phyloP scores from a whole-genome alignment of 2,113 vertebrate species.

The Laticauda laticaudata region DNA sequence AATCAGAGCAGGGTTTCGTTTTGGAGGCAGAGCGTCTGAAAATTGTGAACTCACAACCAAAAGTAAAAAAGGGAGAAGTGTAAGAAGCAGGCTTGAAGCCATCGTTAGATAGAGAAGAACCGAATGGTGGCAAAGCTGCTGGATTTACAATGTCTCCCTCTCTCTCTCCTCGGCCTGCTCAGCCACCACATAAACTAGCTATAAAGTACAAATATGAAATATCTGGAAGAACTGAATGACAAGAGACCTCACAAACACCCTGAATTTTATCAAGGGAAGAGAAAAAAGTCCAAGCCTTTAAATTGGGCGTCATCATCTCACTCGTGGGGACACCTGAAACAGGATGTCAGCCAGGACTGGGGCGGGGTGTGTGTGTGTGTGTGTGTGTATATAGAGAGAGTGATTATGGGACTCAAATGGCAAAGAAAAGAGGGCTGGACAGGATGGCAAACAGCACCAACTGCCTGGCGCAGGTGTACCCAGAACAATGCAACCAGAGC shows the following conservation, averaged over 20 bases:
- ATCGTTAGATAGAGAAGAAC: not conserved
- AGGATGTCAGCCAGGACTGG: not conserved
- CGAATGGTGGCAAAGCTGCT: not conserved
- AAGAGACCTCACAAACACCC: too few relatives aligned
- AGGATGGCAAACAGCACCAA: not conserved
- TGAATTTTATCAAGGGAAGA: too few relatives aligned
- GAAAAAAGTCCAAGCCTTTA: too few relatives aligned
- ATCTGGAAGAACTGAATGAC: too few relatives aligned
- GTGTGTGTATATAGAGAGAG: not conserved
- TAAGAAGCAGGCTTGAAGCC: not conserved
- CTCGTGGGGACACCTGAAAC: not conserved
- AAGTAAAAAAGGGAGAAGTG: not conserved
- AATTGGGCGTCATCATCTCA: not conserved
- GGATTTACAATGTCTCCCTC: not conserved
- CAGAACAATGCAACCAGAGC: conserved; percentile 16
- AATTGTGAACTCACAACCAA: not conserved
- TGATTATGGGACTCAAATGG: not conserved
- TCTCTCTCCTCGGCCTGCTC: not conserved
- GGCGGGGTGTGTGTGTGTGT: not conserved
- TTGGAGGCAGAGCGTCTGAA: not conserved
- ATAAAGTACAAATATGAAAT: not conserved
- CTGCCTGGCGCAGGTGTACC: conserved; percentile 30
- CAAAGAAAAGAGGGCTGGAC: conserved; percentile 6
- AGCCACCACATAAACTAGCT: not conserved
- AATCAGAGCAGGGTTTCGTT: not conserved